Conservation (phyloP, 2,797 vertebrate genomes). For the Cossypha dichroa region DNA sequence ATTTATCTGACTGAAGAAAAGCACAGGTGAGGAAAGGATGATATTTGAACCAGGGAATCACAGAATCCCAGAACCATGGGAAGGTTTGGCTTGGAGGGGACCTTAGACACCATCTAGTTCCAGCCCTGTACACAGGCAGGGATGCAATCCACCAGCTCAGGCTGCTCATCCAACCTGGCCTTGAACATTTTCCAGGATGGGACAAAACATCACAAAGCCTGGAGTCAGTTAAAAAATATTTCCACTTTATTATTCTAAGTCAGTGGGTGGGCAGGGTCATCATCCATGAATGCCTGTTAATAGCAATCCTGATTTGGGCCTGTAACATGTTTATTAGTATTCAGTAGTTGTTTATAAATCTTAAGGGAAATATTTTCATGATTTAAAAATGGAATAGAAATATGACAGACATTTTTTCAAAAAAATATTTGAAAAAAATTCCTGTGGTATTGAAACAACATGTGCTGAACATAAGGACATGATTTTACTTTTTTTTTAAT, state of each 20-base stretch:
- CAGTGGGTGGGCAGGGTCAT: constrained; percentile 9
- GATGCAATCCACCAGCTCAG: neutral
- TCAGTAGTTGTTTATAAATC: constrained; percentile 28
- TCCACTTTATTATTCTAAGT: neutral
- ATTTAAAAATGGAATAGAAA: constrained; percentile 38
- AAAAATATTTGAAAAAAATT: constrained; percentile 1
- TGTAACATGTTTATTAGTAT: constrained; percentile 18
- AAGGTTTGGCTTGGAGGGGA: neutral
- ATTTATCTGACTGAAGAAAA: neutral
- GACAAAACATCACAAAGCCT: neutral
- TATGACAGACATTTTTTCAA: constrained; percentile 10
- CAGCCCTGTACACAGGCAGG: neutral
- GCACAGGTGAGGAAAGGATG: neutral
- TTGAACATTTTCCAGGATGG: neutral
- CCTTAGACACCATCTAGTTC: neutral
- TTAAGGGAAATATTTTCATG: constrained; percentile 15
- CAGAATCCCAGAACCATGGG: neutral
- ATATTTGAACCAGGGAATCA: neutral
- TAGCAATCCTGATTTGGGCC: neutral
- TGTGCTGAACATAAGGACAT: constrained; percentile 20
- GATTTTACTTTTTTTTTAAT: neutral
- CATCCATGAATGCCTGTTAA: neutral
- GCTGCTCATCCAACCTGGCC: neutral
- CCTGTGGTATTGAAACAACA: neutral
- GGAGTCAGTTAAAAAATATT: neutral